Evolutionary conservation across 2,888 invertebrate genomes (phyloP).

Genomic region (Baronia brevicornis): DNA sequence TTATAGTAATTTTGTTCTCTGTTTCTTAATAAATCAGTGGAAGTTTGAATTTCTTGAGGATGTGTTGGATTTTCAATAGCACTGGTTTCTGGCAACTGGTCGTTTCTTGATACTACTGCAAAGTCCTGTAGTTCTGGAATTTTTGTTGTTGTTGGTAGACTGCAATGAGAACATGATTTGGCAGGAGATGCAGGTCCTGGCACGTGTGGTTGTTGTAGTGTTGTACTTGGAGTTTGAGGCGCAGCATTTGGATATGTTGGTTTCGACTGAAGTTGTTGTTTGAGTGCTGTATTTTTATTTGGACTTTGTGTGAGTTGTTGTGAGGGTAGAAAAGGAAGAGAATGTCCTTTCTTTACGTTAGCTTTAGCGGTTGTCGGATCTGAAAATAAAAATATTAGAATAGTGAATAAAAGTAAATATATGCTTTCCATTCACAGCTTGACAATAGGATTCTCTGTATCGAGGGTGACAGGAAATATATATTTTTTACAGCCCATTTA

Average conservation of each 20-base stretch:
- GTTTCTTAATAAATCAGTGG: constrained; percentile 1
- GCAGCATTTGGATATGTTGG: too few species aligned
- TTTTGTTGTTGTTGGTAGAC: constrained; percentile 70
- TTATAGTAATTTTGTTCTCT: constrained; percentile 6
- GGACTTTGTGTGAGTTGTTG: constrained; percentile 23
- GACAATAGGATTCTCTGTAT: too few species aligned
- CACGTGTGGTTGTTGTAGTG: constrained; percentile 22
- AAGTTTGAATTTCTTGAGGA: constrained; percentile 1
- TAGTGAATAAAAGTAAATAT: too few species aligned
- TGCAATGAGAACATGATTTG: constrained; percentile 76
- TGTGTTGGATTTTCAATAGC: background rate
- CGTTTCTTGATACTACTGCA: constrained; percentile 23
- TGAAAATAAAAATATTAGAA: constrained; percentile 26
- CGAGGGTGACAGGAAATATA: too few species aligned
- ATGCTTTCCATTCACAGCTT: too few species aligned
- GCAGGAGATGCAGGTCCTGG: constrained; percentile 41
- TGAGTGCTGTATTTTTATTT: constrained; percentile 6
- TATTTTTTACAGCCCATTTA: too few species aligned
- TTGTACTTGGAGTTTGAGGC: constrained; percentile 1
- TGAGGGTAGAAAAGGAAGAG: constrained; percentile 37
- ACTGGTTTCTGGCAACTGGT: constrained; percentile 2
- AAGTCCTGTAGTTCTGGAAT: constrained; percentile 28
- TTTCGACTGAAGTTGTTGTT: constrained; percentile 10
- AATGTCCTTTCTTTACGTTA: constrained; percentile 41
- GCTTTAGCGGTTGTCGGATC: constrained; percentile 33